These are phyloP conservation scores for Torymus auratus DNA, from an alignment of 2,888 invertebrate genomes.

Conservation along the genomic window DNA sequence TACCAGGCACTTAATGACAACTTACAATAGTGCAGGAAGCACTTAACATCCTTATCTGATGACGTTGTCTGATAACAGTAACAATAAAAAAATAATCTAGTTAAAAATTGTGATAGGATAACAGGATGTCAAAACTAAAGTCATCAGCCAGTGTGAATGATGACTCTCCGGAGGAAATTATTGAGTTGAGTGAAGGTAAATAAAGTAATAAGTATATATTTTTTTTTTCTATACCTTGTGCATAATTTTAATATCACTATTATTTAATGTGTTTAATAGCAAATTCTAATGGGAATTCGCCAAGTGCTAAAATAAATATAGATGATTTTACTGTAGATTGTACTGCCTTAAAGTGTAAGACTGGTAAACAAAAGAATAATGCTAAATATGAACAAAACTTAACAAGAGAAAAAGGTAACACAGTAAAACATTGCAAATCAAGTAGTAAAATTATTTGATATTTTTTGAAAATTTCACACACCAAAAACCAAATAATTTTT, in stretches of 20 bases:
- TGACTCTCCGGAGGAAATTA: conserved; percentile 47
- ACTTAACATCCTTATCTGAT: conserved; percentile 13
- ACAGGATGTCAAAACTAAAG: conserved; percentile 41
- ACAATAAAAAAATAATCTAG: conserved; percentile 10
- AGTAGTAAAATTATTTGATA: too few relatives aligned
- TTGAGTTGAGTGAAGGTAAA: conserved; percentile 51
- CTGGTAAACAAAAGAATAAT: conserved; percentile 35
- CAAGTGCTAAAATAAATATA: conserved; percentile 39
- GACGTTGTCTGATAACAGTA: conserved; percentile 3
- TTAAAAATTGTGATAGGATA: conserved; percentile 21
- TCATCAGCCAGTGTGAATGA: conserved; percentile 11
- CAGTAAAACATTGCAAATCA: background rate
- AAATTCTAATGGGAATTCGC: conserved; percentile 13
- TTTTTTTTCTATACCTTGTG: background rate
- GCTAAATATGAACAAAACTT: conserved; percentile 24
- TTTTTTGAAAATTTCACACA: too few relatives aligned
- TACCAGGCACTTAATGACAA: background rate
- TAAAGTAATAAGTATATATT: background rate
- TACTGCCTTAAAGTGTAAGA: background rate
- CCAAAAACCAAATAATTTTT: background rate
- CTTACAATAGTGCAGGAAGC: conserved; percentile 6
- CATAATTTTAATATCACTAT: background rate
- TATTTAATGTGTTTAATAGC: conserved; percentile 23
- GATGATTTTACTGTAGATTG: conserved; percentile 11
- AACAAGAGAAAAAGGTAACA: conserved; percentile 42